These are phyloP conservation scores for Ophraella communa DNA, from an alignment of 2,888 invertebrate genomes.

Conservation along the genomic window DNA sequence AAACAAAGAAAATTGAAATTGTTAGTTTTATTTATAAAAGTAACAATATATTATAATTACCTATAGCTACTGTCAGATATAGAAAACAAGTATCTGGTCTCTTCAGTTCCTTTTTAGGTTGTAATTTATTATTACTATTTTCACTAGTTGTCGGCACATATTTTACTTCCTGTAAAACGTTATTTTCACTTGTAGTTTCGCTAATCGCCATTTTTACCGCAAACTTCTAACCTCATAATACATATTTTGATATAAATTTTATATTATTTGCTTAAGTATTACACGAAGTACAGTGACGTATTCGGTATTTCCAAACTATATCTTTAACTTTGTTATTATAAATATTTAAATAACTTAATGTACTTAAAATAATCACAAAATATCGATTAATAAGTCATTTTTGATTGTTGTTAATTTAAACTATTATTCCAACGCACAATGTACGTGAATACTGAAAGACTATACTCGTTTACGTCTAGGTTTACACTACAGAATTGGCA, in stretches of 20 bases:
- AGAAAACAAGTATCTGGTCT: constrained; percentile 7
- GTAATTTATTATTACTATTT: not conserved
- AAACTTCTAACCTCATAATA: not conserved
- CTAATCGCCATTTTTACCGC: not conserved
- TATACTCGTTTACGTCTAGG: too few relatives aligned
- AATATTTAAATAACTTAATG: not conserved
- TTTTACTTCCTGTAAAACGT: not conserved
- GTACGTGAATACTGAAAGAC: not conserved
- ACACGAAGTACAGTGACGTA: not conserved
- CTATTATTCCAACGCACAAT: not conserved
- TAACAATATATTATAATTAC: constrained; percentile 4
- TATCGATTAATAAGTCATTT: not conserved
- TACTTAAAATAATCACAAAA: not conserved
- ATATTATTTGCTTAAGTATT: not conserved
- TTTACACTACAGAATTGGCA: not conserved
- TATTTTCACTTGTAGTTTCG: not conserved
- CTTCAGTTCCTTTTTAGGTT: not conserved
- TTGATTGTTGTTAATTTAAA: too few relatives aligned
- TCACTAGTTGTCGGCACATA: not conserved
- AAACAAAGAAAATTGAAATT: too few relatives aligned
- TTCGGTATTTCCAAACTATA: not conserved
- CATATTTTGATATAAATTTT: not conserved
- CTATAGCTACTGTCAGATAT: not conserved
- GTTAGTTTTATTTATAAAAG: too few relatives aligned
- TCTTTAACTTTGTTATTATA: not conserved